Evolutionary conservation across 2,113 vertebrate species (phyloP).

Genomic region (Macrotus californicus): DNA sequence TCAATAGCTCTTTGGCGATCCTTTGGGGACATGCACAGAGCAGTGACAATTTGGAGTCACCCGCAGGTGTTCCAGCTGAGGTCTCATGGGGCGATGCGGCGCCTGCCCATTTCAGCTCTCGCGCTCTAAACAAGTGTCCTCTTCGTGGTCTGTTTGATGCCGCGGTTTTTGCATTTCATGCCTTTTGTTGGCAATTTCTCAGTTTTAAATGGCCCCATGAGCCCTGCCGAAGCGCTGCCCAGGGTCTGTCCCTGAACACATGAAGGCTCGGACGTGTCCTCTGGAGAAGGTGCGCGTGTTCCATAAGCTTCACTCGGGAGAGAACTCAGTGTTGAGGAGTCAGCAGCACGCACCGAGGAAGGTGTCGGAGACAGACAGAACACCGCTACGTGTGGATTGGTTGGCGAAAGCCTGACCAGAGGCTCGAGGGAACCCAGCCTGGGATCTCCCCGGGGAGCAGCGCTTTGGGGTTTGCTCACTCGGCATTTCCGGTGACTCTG

Average conservation of each 20-base stretch:
- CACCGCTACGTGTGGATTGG: neutral
- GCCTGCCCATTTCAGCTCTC: neutral
- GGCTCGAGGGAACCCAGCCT: neutral
- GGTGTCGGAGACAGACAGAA: neutral
- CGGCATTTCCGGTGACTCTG: neutral
- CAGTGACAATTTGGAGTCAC: no score
- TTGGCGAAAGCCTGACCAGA: neutral
- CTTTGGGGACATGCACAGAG: rapidly evolving
- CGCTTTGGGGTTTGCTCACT: rapidly evolving
- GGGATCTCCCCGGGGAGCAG: neutral
- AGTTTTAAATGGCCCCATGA: neutral
- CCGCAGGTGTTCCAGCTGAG: rapidly evolving
- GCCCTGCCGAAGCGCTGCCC: neutral
- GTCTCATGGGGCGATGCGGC: rapidly evolving
- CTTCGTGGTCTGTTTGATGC: neutral
- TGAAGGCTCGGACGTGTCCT: neutral
- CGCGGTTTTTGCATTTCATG: neutral
- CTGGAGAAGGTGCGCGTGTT: rapidly evolving
- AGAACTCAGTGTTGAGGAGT: no score
- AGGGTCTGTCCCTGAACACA: no score
- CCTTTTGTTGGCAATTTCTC: neutral
- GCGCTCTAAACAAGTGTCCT: rapidly evolving
- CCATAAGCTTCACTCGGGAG: neutral
- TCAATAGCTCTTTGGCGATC: neutral
- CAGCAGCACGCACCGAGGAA: neutral